Conservation (phyloP, 2,888 invertebrate species). For the Proisotoma minuta region DNA sequence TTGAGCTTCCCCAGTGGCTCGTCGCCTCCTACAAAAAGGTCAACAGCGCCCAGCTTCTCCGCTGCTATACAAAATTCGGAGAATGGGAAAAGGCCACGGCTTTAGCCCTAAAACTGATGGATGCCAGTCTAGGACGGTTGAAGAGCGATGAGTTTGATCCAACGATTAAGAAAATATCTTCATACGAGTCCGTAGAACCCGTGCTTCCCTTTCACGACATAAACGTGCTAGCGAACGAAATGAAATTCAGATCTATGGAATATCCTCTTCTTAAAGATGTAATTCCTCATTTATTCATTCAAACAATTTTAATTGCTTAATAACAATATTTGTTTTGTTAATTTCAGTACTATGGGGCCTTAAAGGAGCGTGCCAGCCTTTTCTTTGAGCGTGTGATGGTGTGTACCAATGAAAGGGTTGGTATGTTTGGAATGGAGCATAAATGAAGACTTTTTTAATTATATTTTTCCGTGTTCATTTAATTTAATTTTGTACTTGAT, state of each 20-base stretch:
- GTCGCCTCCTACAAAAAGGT: constrained; percentile 44
- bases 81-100: constrained; percentile 41
- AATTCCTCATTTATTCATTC: background rate
- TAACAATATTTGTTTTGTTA: background rate
- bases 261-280: background rate
- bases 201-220: constrained; percentile 41
- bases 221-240: constrained; percentile 32
- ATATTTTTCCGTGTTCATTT: background rate
- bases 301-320: background rate
- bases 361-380: constrained; percentile 29
- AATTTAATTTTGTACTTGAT: background rate
- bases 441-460: no score
- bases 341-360: constrained; percentile 17
- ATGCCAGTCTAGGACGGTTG: constrained; percentile 40
- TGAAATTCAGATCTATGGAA: constrained; percentile 19
- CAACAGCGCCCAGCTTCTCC: constrained; percentile 36
- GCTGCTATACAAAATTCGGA: constrained; percentile 41
- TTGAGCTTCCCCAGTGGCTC: constrained; percentile 42
- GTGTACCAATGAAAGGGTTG: constrained; percentile 19
- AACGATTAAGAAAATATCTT: constrained; percentile 35
- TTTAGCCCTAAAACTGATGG: constrained; percentile 37
- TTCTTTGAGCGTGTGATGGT: constrained; percentile 41
- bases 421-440: background rate
- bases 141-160: constrained; percentile 38
- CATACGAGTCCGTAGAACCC: constrained; percentile 36